Percentiles rank a stretch among this genome's conserved stretches.
phyloP scores from a whole-genome alignment of 23 tunicate genomes.

The Phallusia fumigata region DNA sequence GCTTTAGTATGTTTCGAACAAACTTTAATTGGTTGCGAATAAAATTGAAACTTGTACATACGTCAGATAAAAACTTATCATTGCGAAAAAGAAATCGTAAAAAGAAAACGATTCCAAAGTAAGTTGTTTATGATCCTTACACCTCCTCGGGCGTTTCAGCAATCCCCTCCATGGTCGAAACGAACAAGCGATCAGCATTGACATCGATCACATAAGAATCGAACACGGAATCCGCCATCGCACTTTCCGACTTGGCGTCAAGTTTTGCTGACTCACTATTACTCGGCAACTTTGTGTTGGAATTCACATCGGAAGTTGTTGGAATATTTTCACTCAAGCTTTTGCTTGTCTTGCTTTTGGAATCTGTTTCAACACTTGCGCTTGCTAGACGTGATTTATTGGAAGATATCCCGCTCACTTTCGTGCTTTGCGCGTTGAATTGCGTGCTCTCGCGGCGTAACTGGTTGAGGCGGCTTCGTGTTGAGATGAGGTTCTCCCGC shows the following conservation, averaged over 20 bases:
- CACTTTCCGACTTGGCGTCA: neutral
- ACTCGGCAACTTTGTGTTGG: neutral
- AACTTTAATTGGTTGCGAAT: too few relatives aligned
- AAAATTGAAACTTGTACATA: too few relatives aligned
- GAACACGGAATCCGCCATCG: neutral
- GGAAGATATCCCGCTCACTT: neutral
- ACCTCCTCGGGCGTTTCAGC: neutral
- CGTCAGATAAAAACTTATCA: too few relatives aligned
- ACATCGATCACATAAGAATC: conserved; percentile 7
- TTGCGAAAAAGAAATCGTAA: too few relatives aligned
- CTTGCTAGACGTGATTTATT: neutral
- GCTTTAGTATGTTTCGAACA: too few relatives aligned
- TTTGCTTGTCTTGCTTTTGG: neutral
- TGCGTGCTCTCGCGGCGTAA: neutral
- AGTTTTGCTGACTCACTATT: neutral
- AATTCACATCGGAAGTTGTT: neutral
- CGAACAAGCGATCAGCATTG: neutral
- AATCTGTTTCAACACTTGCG: neutral
- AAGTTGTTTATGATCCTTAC: too few relatives aligned
- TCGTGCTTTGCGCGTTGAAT: neutral
- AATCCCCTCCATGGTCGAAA: neutral
- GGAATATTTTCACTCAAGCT: neutral
- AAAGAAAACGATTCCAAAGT: too few relatives aligned
- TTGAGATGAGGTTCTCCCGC: neutral
- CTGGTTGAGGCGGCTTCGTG: neutral